A percentile compares a stretch with the other conserved stretches of the same genome.
Evolutionary conservation across 2,113 vertebrate species (phyloP).

Genomic region (Pterophyllum scalare): DNA sequence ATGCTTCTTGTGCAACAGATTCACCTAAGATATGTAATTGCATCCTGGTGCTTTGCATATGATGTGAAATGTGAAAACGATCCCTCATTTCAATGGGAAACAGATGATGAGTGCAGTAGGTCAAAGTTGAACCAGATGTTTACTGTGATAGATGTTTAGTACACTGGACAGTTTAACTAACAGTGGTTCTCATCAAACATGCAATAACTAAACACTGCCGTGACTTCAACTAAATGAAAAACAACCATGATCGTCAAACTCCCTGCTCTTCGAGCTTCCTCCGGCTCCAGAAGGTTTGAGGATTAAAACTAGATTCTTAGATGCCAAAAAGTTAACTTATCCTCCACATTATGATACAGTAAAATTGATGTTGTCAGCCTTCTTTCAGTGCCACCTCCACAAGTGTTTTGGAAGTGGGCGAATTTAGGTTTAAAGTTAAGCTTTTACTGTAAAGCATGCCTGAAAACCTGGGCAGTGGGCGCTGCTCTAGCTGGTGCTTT

Average conservation of each 20-base stretch:
- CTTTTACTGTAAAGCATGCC: constrained; percentile 1
- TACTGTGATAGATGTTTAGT: not conserved
- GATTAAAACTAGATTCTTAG: not conserved
- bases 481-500: not conserved
- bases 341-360: not conserved
- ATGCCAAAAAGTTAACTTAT: not conserved
- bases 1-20: constrained; percentile 3
- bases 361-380: not conserved
- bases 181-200: not conserved
- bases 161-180: not conserved
- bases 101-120: not conserved
- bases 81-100: not conserved
- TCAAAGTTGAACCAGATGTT: not conserved
- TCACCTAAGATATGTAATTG: not conserved
- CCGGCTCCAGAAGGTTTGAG: not conserved
- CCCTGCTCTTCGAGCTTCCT: not conserved
- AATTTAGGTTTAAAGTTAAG: not conserved
- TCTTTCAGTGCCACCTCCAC: not conserved
- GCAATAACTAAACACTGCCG: not conserved
- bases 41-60: not conserved
- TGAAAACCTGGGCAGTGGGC: not conserved
- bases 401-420: constrained; percentile 4
- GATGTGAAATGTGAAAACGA: constrained; percentile 10
- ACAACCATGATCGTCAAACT: not conserved
- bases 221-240: not conserved